These are phyloP conservation scores for Falco berigora DNA, from an alignment of 2,797 vertebrate genomes.

Conservation along the genomic window DNA sequence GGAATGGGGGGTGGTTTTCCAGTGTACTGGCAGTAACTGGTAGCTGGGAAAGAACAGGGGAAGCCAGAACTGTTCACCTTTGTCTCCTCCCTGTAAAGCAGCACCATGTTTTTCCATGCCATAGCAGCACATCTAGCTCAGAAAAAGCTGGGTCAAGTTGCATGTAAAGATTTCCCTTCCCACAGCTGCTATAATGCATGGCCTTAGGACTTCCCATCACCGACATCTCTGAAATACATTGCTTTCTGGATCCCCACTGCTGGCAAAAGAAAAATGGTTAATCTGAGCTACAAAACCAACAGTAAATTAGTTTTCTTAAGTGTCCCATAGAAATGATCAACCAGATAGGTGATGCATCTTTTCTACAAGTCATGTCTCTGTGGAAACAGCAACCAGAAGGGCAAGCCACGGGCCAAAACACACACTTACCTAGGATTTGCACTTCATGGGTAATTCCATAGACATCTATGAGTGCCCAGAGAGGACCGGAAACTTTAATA, in stretches of 20 bases:
- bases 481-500: constrained; percentile 89
- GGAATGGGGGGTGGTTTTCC: neutral
- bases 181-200: neutral
- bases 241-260: neutral
- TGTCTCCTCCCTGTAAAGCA: neutral
- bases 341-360: neutral
- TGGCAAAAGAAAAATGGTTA: neutral
- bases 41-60: neutral
- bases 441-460: constrained; percentile 98
- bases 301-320: neutral
- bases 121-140: neutral
- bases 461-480: constrained; percentile 98
- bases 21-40: neutral
- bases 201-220: neutral
- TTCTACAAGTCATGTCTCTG: neutral
- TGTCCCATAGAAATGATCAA: neutral
- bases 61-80: neutral
- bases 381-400: neutral
- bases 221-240: neutral
- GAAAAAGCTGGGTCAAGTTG: neutral
- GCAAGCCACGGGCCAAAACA: neutral
- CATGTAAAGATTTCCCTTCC: neutral
- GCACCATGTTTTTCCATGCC: neutral
- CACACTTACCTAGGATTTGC: constrained; percentile 88
- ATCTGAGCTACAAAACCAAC: neutral